Conservation (phyloP, 2,888 invertebrate genomes). For the Furcula furcula region DNA sequence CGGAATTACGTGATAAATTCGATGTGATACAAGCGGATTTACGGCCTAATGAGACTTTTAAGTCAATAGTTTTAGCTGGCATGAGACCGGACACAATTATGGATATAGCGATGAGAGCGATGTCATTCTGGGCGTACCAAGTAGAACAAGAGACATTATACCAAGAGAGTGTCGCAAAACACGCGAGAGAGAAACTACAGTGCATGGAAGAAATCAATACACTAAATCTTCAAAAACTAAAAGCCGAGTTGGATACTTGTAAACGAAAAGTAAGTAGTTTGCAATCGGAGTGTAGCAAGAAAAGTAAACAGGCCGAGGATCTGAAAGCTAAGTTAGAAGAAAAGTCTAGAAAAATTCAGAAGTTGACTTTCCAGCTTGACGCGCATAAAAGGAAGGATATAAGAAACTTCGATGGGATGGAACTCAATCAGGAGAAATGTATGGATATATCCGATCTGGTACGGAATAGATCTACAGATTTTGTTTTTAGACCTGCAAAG, state of each 20-base stretch:
- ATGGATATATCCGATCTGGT: slow-evolving; percentile 72
- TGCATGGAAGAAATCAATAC: slow-evolving; percentile 71
- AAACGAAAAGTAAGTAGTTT: slow-evolving; percentile 68
- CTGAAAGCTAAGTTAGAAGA: slow-evolving; percentile 67
- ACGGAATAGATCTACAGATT: slow-evolving; percentile 57
- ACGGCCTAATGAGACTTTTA: slow-evolving; percentile 74
- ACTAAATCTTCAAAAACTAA: slow-evolving; percentile 67
- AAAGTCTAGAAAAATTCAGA: slow-evolving; percentile 70
- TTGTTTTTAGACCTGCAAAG: slow-evolving; percentile 65
- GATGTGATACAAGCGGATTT: slow-evolving; percentile 78
- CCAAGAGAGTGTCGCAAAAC: slow-evolving; percentile 72
- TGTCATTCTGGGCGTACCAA: slow-evolving; percentile 80
- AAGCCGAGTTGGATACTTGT: slow-evolving; percentile 70
- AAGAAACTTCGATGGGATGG: slow-evolving; percentile 46
- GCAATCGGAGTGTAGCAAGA: slow-evolving; percentile 68
- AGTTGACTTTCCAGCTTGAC: slow-evolving; percentile 69
- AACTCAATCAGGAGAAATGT: slow-evolving; percentile 58
- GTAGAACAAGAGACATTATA: slow-evolving; percentile 76
- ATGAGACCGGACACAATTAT: slow-evolving; percentile 78
- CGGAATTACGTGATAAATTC: slow-evolving; percentile 73
- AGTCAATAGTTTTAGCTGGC: slow-evolving; percentile 77
- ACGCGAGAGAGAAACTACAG: slow-evolving; percentile 67
- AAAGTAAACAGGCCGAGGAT: slow-evolving; percentile 71
- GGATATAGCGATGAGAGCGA: slow-evolving; percentile 79
- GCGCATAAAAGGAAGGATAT: slow-evolving; percentile 65